These are phyloP conservation scores for Epiblema foenella DNA, from an alignment of 2,888 invertebrate species.

Conservation along the genomic window DNA sequence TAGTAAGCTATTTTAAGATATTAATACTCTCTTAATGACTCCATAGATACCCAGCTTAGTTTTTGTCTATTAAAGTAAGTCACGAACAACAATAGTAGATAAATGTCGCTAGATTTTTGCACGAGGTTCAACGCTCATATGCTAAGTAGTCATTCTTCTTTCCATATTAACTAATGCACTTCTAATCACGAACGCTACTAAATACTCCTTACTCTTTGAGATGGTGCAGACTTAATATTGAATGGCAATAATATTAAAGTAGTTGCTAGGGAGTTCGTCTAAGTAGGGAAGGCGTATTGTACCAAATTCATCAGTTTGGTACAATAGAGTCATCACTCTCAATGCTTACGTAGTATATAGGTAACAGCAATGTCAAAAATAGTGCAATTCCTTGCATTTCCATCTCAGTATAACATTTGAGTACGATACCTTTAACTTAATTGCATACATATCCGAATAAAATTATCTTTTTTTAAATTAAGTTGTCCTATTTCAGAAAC, in stretches of 20 bases:
- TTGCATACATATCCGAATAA: constrained; percentile 39
- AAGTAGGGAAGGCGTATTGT: constrained; percentile 26
- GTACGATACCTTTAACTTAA: constrained; percentile 20
- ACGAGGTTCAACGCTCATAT: neutral
- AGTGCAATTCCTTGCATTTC: neutral
- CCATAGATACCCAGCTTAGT: neutral
- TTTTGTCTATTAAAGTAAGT: neutral
- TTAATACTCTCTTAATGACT: too few relatives aligned
- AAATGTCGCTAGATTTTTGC: neutral
- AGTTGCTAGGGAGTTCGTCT: constrained; percentile 37
- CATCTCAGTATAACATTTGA: constrained; percentile 1
- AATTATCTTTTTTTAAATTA: constrained; percentile 20
- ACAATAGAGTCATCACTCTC: neutral
- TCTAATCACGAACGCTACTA: constrained; percentile 14
- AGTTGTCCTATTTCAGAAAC: constrained; percentile 10
- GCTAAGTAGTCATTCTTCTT: neutral
- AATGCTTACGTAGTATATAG: constrained; percentile 6
- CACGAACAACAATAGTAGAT: neutral
- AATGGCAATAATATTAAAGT: constrained; percentile 66
- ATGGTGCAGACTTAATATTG: constrained; percentile 63
- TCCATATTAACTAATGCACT: neutral
- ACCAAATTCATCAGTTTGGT: too few relatives aligned
- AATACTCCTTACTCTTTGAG: constrained; percentile 49
- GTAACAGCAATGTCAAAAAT: neutral
- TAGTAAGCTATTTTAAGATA: neutral